Evolutionary conservation across 1,140 invertebrate genomes (phyloP), one percentile per base, ranked within the genome.

Genomic region (Ceratosolen solmsi): DNA sequence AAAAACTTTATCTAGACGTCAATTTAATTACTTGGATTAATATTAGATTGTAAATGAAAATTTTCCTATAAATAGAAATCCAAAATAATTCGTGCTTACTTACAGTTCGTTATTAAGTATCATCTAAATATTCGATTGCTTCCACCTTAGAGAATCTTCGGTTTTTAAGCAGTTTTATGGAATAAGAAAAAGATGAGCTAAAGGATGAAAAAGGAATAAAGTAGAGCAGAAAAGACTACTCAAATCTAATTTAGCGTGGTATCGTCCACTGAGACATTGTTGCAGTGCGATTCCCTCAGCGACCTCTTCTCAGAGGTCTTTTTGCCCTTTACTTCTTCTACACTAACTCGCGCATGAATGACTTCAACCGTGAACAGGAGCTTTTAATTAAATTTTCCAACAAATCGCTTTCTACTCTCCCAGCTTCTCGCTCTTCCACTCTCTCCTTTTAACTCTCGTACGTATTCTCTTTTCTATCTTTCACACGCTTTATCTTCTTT

Each of bases 381-480:
- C 79, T 84, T 82, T 84, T 84, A 83, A 83, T 80, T 79, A 80
- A 78, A 68, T 68, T 68, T 68, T 46, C 60, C 63, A 17, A 25
- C 58, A 83, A 83, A 84, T 83, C 56, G 79, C 46, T 70, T 73
- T 46, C 17, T 9, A 20, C 49, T 49, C 27, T 73, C 41, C 20
- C 41, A 27, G 0, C 41, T 3, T 73, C 71, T 33, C 46, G 3
- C 5, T 38, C 13, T 38, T n/a, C 13, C 33, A 33, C 9, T 54
- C 60, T 83, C 76, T 84, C 83, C 83, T 82, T 84, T 83, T 79
- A 80, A 82, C 56, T 41, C 73, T 46, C 79, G 27, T 78, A n/a
- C 38, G 13, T 27, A 56, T 65, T 30, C 54, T 25, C 56, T 79
- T 49, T 72, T 49, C n/a, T 71, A n/a, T n/a, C 71, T 83, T 36